A percentile compares a stretch with the other conserved stretches of the same genome.
phyloP scores from a whole-genome alignment of 2,797 vertebrate genomes.

The Hybognathus amarus region DNA sequence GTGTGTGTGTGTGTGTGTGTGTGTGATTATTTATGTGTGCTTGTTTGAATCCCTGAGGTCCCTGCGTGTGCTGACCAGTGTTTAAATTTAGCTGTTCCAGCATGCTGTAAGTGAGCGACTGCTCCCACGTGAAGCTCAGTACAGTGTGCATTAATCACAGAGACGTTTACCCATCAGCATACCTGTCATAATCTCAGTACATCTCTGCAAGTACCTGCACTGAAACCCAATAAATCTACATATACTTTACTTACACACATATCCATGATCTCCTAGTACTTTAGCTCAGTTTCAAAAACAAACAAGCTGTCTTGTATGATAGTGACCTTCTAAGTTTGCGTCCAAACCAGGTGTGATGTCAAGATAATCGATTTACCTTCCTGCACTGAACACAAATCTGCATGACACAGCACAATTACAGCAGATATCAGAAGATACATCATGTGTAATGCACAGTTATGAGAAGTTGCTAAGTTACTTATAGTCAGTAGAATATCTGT shows the following conservation, averaged over 20 bases:
- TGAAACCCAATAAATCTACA: slow-evolving; percentile 54
- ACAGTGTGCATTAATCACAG: slow-evolving; percentile 69
- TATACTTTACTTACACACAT: slow-evolving; percentile 25
- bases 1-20: slow-evolving; percentile 30
- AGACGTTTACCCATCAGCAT: slow-evolving; percentile 72
- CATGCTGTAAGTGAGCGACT: slow-evolving; percentile 59
- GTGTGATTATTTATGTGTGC: slow-evolving; percentile 36
- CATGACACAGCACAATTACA: slow-evolving; percentile 5
- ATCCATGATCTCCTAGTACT: slow-evolving; percentile 13
- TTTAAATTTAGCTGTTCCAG: slow-evolving; percentile 43
- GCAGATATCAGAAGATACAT: background rate
- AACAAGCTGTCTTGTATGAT: background rate
- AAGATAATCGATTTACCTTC: background rate
- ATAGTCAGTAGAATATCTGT: no score
- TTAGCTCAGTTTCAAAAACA: background rate
- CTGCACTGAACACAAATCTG: background rate
- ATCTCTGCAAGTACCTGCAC: slow-evolving; percentile 65
- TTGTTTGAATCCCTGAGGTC: slow-evolving; percentile 37
- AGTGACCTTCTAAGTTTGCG: background rate
- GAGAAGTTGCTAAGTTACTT: no score
- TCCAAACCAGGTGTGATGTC: background rate
- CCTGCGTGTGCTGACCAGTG: slow-evolving; percentile 46
- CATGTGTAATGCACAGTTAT: background rate
- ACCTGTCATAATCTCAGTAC: slow-evolving; percentile 68
- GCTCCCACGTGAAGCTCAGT: slow-evolving; percentile 67